Percentiles rank a stretch among this genome's conserved stretches.
phyloP scores from a whole-genome alignment of 2,888 invertebrate genomes.

The Dinocampus coccinellae region DNA sequence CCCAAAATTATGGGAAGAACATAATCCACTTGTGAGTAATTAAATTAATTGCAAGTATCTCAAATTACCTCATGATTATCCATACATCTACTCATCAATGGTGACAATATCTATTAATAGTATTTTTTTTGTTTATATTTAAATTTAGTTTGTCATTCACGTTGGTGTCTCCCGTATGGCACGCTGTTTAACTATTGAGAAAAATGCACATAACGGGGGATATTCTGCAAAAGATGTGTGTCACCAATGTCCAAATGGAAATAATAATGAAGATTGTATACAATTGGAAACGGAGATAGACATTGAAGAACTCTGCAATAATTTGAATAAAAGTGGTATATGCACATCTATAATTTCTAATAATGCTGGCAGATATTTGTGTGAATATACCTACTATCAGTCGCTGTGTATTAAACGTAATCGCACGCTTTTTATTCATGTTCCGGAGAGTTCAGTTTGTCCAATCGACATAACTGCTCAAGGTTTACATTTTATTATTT shows the following conservation, averaged over 20 bases:
- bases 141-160: conserved; percentile 81
- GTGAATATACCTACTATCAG: conserved; percentile 86
- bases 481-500: conserved; percentile 71
- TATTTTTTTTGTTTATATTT: conserved; percentile 4
- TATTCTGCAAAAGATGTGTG: conserved; percentile 72
- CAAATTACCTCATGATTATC: not conserved
- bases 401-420: conserved; percentile 77
- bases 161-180: conserved; percentile 81
- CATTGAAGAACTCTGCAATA: conserved; percentile 71
- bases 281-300: conserved; percentile 73
- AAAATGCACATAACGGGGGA: conserved; percentile 75
- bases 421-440: conserved; percentile 82
- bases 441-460: conserved; percentile 79
- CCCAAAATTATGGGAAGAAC: conserved; percentile 78
- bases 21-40: conserved; percentile 77
- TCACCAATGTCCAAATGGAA: conserved; percentile 68
- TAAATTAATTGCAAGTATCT: not conserved
- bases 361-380: conserved; percentile 83
- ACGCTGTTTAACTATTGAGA: conserved; percentile 78
- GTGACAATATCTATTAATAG: not conserved
- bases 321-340: conserved; percentile 69
- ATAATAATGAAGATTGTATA: conserved; percentile 69
- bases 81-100: not conserved
- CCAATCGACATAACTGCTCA: conserved; percentile 73
- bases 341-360: conserved; percentile 71